Evolutionary conservation across 2,797 vertebrate species (phyloP), one percentile per base, ranked within the genome.

Genomic region (Brotula barbata): DNA sequence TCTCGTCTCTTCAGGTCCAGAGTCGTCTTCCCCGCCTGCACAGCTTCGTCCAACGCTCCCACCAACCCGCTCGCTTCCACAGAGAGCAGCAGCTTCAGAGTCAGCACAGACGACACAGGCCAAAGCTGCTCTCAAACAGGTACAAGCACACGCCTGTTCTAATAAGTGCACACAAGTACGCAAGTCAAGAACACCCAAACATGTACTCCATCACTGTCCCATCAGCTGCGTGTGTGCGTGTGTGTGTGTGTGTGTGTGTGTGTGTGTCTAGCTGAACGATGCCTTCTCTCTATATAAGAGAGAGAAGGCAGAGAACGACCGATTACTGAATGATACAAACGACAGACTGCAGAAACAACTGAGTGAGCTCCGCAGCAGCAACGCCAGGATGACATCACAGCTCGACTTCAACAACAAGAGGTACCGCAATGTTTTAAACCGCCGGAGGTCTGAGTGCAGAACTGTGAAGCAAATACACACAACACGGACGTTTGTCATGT

Each of bases 41-140:
- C 89, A 89, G 9, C 89, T 90, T 16, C 93, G 90, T 60, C 80
- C 89, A 1, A 84, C 93, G 0, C 87, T 64, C 64, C 88, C 92
- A 6, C 55, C 77, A 6, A 89, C 91, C 52, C 89, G 92, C 64
- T 91, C 94, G 1, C 88, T 92, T 54, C 92, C 95, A 59, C 80
- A 91, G 67, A 88, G 92, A 22, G 81, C 90, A 19, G 83, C 92
- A 12, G 76, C 90, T 28, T 58, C 71, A 0, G 95, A 97, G 37
- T 91, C 93, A 0, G 51, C 88, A 2, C 95, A 96, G 75, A 89
- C 90, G 0, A 72, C 91, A 50, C 95, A 98, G 81, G 89, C 95
- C n/a, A 98, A 92, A 80, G 94, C 95, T 62, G 97, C 96, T 3
- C 89, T 99, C 23, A 98, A 96, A 85, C 96, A 99, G 93, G 96